These are phyloP conservation scores for Euplagia quadripunctaria DNA, from an alignment of 2,888 invertebrate species.

Conservation along the genomic window DNA sequence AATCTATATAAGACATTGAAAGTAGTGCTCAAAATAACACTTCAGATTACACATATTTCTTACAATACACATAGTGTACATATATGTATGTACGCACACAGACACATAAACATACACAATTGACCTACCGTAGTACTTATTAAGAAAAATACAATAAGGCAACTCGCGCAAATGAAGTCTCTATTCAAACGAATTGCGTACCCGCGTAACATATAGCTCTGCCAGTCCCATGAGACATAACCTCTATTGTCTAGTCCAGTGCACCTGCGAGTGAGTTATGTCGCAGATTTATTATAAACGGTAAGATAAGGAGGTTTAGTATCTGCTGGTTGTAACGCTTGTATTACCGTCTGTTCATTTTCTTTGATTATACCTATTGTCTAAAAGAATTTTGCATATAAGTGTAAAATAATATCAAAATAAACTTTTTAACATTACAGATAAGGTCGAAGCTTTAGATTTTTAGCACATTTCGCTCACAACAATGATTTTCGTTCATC, in stretches of 20 bases:
- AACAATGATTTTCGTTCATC: too few species aligned
- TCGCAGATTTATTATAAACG: constrained; percentile 44
- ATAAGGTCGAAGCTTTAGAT: too few species aligned
- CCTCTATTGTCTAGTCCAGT: constrained; percentile 53
- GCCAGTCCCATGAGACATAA: constrained; percentile 44
- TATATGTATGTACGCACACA: neutral
- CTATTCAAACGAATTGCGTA: constrained; percentile 32
- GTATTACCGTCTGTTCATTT: constrained; percentile 41
- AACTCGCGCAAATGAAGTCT: constrained; percentile 39
- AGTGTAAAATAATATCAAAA: too few species aligned
- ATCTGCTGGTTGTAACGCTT: constrained; percentile 32
- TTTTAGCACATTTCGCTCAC: too few species aligned
- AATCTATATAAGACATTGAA: too few species aligned
- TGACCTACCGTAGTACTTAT: neutral
- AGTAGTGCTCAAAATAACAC: too few species aligned
- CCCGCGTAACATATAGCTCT: constrained; percentile 43
- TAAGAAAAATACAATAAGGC: constrained; percentile 9
- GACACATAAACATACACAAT: neutral
- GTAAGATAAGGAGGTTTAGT: constrained; percentile 51
- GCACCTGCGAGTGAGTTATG: constrained; percentile 55
- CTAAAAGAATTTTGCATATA: too few species aligned
- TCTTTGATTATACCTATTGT: neutral
- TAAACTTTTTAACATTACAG: too few species aligned
- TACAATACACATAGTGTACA: neutral
- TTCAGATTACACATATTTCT: too few species aligned